Evolutionary conservation across 2,888 invertebrate genomes (phyloP), one percentile per base, ranked within the genome.

Genomic region (Nemotelus pantherinus): DNA sequence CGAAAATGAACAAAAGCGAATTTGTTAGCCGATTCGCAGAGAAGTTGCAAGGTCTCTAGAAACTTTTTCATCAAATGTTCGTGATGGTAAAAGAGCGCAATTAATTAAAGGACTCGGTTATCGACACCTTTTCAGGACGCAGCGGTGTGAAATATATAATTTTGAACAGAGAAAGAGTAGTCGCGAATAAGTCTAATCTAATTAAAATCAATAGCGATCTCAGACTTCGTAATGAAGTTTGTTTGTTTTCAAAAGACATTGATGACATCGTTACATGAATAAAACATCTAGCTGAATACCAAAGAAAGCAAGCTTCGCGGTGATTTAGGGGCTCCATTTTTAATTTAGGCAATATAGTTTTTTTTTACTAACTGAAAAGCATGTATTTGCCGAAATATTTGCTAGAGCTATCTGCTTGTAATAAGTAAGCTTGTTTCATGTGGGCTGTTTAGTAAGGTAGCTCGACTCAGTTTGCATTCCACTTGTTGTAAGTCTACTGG

Each of bases 91-190:
- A 77, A 75, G 77, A 74, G 76, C 57, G 65, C 79, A 70, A 79
- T 79, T 79, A 79, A 79, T 79, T 79, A 79, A 67, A 48, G 64
- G 63, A 72, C 76, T 72, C 72, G 68, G 79, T 74, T 79, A 79
- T 77, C 78, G 79, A 79, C 78, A 79, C 78, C 78, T 77, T 77
- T 76, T 74, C 72, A 57, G 45, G 67, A 67, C 48, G n/a, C 47
- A 7, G 57, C 9, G 39, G 6, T 39, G n/a, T 10, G 6, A 53
- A 9, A 53, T 9, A 53, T n/a, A 58, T 58, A 10, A 58, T n/a
- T 58, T 68, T 50, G 50, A 6, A 25, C 3, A 63, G 7, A 7
- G 63, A n/a, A 43, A 39, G 63, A 43, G 63, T 63, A 63, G 43
- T 43, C 7, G 63, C 1, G 4, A 63, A 9, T 39, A 43, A 43